These are phyloP conservation scores for Zaprionus camerounensis DNA, from an alignment of 1,140 invertebrate genomes.

Conservation along the genomic window DNA sequence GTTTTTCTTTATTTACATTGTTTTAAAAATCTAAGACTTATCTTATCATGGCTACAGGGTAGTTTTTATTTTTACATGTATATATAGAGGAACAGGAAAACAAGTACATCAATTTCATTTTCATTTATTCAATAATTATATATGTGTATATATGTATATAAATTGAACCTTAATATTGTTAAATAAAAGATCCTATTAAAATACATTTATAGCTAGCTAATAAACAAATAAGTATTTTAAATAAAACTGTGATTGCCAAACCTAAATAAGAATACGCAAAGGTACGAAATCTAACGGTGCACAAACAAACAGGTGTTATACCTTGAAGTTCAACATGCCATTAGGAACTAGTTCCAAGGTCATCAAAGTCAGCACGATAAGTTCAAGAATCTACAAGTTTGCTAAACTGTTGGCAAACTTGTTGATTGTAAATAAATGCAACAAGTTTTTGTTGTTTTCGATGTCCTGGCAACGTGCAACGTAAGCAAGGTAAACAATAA, in stretches of 20 bases:
- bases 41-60: too few relatives aligned
- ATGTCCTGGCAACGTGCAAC: slow-evolving; percentile 62
- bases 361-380: slow-evolving; percentile 16
- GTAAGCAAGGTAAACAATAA: slow-evolving; percentile 48
- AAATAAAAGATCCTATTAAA: too few relatives aligned
- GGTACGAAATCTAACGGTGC: not conserved
- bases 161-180: too few relatives aligned
- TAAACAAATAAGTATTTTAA: too few relatives aligned
- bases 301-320: not conserved
- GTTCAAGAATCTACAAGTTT: slow-evolving; percentile 36
- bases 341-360: slow-evolving; percentile 23
- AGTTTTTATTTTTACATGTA: too few relatives aligned
- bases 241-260: too few relatives aligned
- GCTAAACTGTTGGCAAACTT: slow-evolving; percentile 34
- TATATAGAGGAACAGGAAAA: too few relatives aligned
- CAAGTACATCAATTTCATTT: too few relatives aligned
- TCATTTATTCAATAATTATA: too few relatives aligned
- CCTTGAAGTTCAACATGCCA: not conserved
- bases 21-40: too few relatives aligned
- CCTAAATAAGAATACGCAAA: not conserved
- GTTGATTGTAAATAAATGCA: slow-evolving; percentile 53
- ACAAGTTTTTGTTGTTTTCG: slow-evolving; percentile 45
- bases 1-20: not conserved
- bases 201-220: too few relatives aligned
- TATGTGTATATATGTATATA: too few relatives aligned